A percentile compares a stretch with the other conserved stretches of the same genome.
Evolutionary conservation across 2,113 vertebrate genomes (phyloP).

Genomic region (Sinocyclocheilus rhinocerous): DNA sequence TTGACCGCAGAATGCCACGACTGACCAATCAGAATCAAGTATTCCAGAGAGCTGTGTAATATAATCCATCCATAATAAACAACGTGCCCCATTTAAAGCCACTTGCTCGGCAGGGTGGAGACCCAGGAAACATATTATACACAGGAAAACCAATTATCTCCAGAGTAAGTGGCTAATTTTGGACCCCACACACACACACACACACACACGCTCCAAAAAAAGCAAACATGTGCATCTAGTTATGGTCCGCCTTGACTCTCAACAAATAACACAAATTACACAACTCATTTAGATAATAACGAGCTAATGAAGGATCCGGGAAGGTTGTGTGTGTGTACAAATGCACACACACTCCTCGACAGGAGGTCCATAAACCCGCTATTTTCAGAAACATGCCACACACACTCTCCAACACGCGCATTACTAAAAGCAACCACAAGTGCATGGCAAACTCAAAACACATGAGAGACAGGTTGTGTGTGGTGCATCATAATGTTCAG

Average conservation of each 20-base stretch:
- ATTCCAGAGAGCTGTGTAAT: neutral
- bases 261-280: constrained; percentile 39
- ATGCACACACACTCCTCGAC: neutral
- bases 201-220: neutral
- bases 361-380: constrained; percentile 33
- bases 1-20: neutral
- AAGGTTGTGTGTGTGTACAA: neutral
- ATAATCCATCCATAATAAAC: constrained; percentile 6
- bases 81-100: neutral
- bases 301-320: constrained; percentile 18
- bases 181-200: neutral
- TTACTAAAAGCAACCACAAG: constrained; percentile 5
- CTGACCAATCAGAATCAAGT: neutral
- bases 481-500: neutral
- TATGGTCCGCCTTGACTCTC: neutral
- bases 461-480: neutral
- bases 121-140: constrained; percentile 10
- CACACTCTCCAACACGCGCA: neutral
- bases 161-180: neutral
- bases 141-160: constrained; percentile 24
- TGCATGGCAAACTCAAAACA: constrained; percentile 4
- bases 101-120: neutral
- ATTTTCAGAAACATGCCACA: constrained; percentile 44
- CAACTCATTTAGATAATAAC: constrained; percentile 47
- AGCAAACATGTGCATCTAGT: constrained; percentile 2